Percentiles rank a stretch among this genome's conserved stretches.
Evolutionary conservation across 2,797 vertebrate species (phyloP).

Genomic region (Sebastes minor): DNA sequence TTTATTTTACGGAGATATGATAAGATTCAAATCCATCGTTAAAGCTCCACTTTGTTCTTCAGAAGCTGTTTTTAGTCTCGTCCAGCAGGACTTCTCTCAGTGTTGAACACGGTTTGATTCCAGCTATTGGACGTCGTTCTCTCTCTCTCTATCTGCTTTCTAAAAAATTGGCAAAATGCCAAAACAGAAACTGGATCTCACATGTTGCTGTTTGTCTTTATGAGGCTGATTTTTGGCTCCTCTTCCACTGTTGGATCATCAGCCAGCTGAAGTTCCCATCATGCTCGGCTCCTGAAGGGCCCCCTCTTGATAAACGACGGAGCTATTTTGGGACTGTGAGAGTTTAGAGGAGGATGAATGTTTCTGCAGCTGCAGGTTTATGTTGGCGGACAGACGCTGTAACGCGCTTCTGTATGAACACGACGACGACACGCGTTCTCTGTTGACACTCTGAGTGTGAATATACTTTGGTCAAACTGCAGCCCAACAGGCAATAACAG

Average conservation of each 20-base stretch:
- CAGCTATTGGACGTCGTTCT: too few relatives aligned
- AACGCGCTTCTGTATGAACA: not conserved
- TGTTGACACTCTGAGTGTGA: not conserved
- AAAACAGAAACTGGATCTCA: too few relatives aligned
- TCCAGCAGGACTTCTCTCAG: too few relatives aligned
- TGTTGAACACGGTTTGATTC: too few relatives aligned
- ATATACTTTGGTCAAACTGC: not conserved
- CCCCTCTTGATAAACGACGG: not conserved
- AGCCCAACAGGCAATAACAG: too few relatives aligned
- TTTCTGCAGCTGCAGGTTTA: slow-evolving; percentile 5
- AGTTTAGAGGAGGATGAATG: slow-evolving; percentile 23
- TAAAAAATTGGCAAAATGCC: too few relatives aligned
- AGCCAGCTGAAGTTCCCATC: slow-evolving; percentile 24
- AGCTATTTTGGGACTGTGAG: slow-evolving; percentile 24
- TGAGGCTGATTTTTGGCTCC: not conserved
- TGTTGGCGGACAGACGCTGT: not conserved
- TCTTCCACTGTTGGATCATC: not conserved
- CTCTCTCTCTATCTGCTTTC: too few relatives aligned
- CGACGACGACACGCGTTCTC: not conserved
- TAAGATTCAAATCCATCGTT: not conserved
- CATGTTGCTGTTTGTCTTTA: not conserved
- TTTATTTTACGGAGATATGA: not conserved
- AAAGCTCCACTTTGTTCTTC: too few relatives aligned
- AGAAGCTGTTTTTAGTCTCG: too few relatives aligned
- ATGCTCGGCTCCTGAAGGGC: not conserved